Conservation (phyloP, 2,113 vertebrate species). For the Myiozetetes cayanensis region DNA sequence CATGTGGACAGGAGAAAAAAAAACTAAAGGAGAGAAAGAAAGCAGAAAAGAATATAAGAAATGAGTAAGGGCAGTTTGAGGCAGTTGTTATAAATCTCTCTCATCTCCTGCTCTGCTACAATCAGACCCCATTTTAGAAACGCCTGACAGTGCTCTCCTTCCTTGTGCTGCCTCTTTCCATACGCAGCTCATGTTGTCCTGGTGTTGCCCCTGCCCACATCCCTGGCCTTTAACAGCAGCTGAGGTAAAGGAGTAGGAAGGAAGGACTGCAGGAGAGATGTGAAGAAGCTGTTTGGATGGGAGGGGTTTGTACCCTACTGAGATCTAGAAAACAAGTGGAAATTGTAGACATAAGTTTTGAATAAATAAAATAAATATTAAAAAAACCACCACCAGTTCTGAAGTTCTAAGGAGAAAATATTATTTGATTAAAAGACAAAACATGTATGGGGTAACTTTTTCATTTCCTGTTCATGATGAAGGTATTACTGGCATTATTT, state of each 20-base stretch:
- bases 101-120: background rate
- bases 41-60: background rate
- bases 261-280: background rate
- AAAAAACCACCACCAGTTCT: background rate
- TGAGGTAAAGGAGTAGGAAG: background rate
- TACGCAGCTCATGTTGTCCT: background rate
- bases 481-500: constrained; percentile 67
- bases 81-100: background rate
- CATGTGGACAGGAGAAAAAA: background rate
- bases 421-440: constrained; percentile 73
- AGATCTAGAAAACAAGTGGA: constrained; percentile 70
- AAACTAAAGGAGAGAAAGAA: background rate
- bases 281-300: constrained; percentile 47
- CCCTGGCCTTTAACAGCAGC: background rate
- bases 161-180: background rate
- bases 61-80: background rate
- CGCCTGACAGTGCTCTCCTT: background rate
- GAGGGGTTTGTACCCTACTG: constrained; percentile 7
- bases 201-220: accelerated
- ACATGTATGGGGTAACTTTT: constrained; percentile 68
- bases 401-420: constrained; percentile 61
- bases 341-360: constrained; percentile 64
- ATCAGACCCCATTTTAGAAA: background rate
- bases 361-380: constrained; percentile 55
- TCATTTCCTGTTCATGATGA: constrained; percentile 77